Base-by-base conservation (phyloP, 2,888 invertebrate genomes). In the Empis livida region DNA sequence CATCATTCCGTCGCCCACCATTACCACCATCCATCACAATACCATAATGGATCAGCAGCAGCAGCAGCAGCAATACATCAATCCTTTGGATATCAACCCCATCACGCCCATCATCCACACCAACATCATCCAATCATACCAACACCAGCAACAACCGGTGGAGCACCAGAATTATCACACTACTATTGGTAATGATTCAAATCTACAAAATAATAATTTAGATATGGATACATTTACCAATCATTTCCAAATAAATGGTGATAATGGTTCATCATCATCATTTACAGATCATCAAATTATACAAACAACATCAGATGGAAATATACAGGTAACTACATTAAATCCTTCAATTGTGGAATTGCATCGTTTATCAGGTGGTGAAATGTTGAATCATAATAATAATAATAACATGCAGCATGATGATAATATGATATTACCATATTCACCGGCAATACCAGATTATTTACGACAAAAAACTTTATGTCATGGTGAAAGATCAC, bases 141-240 rank as follows among this genome's bases (percentile, higher is more conserved):
- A 63, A 59, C 68, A 61, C 59, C 65, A 76, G 76, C 78, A 76
- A 71, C 78, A 73, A 72, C 73, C 73, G 73, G 63, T 57, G 63
- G 62, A 74, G 73, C 72, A 72, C 77, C 75, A 76, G 68, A 70
- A 55, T 72, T 79, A 71, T 77, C 84, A 75, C 82, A 84, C 76
- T 85, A 84, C 79, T 86, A 85, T 79, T 87, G 86, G 86, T 85
- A 80, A 80, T 73, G 53, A 55, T n/a, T 35, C 75, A 76, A 57
- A 41, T 41, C n/a, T 35, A 35, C n/a, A n/a, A 13, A 35, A 35
- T 35, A n/a, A n/a, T 35, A n/a, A 8, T 35, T 35, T n/a, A n/a
- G 13, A 35, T 35, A 20, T 27, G 23, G 9, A 27, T 27, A 8
- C 23, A 27, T 27, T 27, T 27, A 8, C 23, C 2, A 27, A 27